Evolutionary conservation across 2,888 invertebrate genomes (phyloP).

Genomic region (Bruchidius siliquastri): DNA sequence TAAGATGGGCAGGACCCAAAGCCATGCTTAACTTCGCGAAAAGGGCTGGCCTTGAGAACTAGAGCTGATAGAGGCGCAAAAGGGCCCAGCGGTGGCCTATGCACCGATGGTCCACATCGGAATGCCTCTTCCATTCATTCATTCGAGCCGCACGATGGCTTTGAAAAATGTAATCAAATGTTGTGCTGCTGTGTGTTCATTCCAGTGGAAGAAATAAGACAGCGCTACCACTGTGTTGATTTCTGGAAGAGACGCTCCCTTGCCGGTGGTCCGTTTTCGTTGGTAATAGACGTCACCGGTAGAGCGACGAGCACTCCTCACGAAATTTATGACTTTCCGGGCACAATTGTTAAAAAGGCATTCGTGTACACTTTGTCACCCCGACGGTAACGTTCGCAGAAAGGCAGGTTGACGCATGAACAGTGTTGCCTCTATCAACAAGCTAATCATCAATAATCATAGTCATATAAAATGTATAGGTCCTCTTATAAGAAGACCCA

Average conservation of each 20-base stretch:
- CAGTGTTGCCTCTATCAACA: background rate
- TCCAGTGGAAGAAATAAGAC: background rate
- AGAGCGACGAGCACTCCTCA: slow-evolving; percentile 5
- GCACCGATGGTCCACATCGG: too few relatives aligned
- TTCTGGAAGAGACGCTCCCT: slow-evolving; percentile 9
- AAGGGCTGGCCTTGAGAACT: too few relatives aligned
- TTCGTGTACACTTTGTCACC: slow-evolving; percentile 26
- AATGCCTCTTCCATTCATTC: too few relatives aligned
- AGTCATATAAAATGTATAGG: too few relatives aligned
- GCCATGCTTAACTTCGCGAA: too few relatives aligned
- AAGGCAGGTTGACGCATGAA: background rate
- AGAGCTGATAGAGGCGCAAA: too few relatives aligned
- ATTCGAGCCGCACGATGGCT: too few relatives aligned
- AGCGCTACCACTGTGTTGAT: background rate
- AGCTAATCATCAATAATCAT: background rate
- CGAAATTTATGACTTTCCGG: slow-evolving; percentile 27
- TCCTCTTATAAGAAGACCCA: too few relatives aligned
- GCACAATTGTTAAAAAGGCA: slow-evolving; percentile 23
- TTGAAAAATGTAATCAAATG: too few relatives aligned
- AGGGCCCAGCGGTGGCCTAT: too few relatives aligned
- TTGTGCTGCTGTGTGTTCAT: too few relatives aligned
- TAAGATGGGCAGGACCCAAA: too few relatives aligned
- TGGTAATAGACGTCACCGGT: slow-evolving; percentile 31
- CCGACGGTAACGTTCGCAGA: slow-evolving; percentile 4
- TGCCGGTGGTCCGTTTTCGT: slow-evolving; percentile 20